Conservation (phyloP, 2,113 vertebrate species). For the Osmerus mordax region DNA sequence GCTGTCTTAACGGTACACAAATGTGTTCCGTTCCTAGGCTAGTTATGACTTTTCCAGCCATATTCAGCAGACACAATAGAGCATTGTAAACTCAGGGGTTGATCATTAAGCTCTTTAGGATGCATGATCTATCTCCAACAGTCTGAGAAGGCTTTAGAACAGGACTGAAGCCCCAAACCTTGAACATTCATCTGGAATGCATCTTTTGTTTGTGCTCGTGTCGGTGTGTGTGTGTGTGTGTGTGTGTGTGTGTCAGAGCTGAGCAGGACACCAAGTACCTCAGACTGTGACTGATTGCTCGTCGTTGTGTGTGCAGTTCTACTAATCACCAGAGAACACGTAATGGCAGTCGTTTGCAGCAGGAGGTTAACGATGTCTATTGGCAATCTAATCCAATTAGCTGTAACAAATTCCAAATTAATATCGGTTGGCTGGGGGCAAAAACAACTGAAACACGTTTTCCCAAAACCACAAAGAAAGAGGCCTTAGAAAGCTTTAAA, state of each 20-base stretch:
- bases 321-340: conserved; percentile 27
- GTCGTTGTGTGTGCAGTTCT: conserved; percentile 30
- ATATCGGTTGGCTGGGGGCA: conserved; percentile 17
- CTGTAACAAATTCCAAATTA: conserved; percentile 31
- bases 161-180: neutral
- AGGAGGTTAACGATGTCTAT: conserved; percentile 34
- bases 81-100: neutral
- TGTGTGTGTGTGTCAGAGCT: neutral
- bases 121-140: neutral
- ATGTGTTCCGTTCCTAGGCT: neutral
- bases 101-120: neutral
- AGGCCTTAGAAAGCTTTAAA: neutral
- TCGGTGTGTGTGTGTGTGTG: no score
- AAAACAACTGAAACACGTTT: conserved; percentile 6
- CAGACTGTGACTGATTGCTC: conserved; percentile 1
- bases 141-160: neutral
- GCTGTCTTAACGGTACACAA: no score
- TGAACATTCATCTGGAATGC: no score
- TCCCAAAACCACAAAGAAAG: conserved; percentile 14
- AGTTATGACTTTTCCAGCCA: no score
- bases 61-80: neutral
- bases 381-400: conserved; percentile 33
- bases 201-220: no score
- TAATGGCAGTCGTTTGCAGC: conserved; percentile 23
- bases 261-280: conserved; percentile 20